These are phyloP conservation scores for Bombyx huttoni DNA, from an alignment of 2,888 invertebrate species.

Conservation along the genomic window DNA sequence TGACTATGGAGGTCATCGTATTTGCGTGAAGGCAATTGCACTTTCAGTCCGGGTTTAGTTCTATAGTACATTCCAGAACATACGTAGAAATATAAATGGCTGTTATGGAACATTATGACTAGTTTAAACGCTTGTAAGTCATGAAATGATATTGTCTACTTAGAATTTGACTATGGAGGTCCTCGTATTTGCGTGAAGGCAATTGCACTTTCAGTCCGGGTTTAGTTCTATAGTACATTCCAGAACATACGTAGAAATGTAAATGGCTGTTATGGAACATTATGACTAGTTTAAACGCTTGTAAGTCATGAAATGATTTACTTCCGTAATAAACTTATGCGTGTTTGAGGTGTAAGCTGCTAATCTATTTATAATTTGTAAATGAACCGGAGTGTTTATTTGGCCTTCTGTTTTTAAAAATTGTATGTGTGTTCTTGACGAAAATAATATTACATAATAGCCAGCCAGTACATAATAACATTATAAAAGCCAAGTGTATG, in stretches of 20 bases:
- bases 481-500: background rate
- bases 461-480: background rate
- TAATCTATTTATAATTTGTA: background rate
- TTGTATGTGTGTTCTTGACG: background rate
- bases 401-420: background rate
- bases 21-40: slow-evolving; percentile 38
- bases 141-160: slow-evolving; percentile 4
- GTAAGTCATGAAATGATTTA: background rate
- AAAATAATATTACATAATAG: background rate
- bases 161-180: slow-evolving; percentile 16
- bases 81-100: too few species aligned
- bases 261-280: background rate
- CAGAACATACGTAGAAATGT: slow-evolving; percentile 6
- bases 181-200: slow-evolving; percentile 22
- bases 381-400: background rate
- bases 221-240: slow-evolving; percentile 24
- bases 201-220: slow-evolving; percentile 51
- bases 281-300: slow-evolving; percentile 3
- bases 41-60: slow-evolving; percentile 33
- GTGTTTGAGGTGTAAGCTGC: background rate
- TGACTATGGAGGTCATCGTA: slow-evolving; percentile 19
- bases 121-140: slow-evolving; percentile 5
- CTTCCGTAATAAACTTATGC: background rate
- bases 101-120: too few species aligned
- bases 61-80: slow-evolving; percentile 24